Evolutionary conservation across 2,113 vertebrate genomes (phyloP).

Genomic region (Maccullochella peelii): DNA sequence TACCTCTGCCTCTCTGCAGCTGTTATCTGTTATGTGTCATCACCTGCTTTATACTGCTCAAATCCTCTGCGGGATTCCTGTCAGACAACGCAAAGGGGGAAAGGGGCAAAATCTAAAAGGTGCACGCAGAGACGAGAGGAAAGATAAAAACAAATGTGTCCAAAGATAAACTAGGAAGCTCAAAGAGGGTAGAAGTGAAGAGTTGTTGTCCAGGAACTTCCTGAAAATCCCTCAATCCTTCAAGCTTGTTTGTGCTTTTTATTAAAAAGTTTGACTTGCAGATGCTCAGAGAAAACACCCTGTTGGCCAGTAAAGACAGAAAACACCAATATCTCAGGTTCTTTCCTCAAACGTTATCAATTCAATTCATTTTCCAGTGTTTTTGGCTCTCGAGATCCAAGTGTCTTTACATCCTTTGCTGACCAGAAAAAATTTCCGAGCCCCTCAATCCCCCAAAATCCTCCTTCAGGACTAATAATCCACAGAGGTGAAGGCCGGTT

Average conservation of each 20-base stretch:
- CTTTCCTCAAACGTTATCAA: background rate
- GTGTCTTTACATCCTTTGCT: slow-evolving; percentile 3
- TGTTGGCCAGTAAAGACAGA: background rate
- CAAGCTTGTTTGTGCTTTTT: background rate
- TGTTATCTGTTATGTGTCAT: slow-evolving; percentile 47
- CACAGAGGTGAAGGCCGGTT: background rate
- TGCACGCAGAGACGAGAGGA: background rate
- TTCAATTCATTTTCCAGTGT: background rate
- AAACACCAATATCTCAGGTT: background rate
- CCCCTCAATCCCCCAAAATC: background rate
- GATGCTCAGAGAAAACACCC: background rate
- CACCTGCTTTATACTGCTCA: background rate
- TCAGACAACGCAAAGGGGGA: background rate
- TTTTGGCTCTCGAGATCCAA: background rate
- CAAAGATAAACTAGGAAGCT: background rate
- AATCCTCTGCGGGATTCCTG: slow-evolving; percentile 11
- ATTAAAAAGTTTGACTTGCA: background rate
- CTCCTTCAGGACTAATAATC: slow-evolving; percentile 14
- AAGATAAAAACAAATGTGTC: background rate
- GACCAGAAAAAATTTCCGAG: background rate
- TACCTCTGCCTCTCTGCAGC: slow-evolving; percentile 21
- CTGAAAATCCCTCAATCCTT: background rate
- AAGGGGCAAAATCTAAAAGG: background rate
- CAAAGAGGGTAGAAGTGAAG: background rate
- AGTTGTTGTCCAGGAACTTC: background rate